Base-by-base conservation (phyloP, 2,113 vertebrate genomes). In the Takifugu bimaculatus region DNA sequence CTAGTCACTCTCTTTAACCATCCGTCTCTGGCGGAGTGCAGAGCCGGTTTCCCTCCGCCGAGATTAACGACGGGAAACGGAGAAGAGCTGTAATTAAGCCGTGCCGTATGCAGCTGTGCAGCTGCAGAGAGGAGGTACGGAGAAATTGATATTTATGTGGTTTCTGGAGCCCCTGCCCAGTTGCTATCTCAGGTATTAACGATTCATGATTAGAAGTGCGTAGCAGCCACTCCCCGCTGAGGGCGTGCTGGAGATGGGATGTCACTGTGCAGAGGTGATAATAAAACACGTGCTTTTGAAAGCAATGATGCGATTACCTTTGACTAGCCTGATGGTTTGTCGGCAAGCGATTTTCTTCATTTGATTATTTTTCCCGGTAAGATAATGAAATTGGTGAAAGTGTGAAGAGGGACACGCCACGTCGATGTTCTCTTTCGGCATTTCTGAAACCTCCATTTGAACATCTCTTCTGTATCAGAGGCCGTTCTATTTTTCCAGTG, bases 61-160 rank as follows among this genome's bases (percentile, higher is more conserved):
- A 65, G 56, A 79, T 70, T 75, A 75, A 76, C 68, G 43, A 53
- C 42, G 58, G 68, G 54, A 81, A 77, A 72, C 13, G 39, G 39
- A n/a, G 50, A 43, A 1, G 25, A 44, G 59, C 77, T 69, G 54
- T 81, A 71, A 87, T 78, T 63, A 65, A 56, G 68, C 62, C n/a
- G 54, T 45, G 50, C 57, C 64, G 48, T 53, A 56, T 29, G 63
- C 54, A 35, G 28, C 64, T 50, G 59, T 47, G 27, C n/a, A 5
- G 53, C 14, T 64, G 62, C 26, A 26, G 70, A 63, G 20, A 32
- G 49, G 58, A 70, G 58, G 57, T 0, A 20, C 51, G 15, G 54
- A 70, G 53, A 83, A 74, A 82, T 80, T 72, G 63, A 81, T 79
- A 79, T 83, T 86, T 83, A 76, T 85, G 74, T 67, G 57, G 10